Evolutionary conservation across 2,888 invertebrate species (phyloP).

Genomic region (Drosophila rubida): DNA sequence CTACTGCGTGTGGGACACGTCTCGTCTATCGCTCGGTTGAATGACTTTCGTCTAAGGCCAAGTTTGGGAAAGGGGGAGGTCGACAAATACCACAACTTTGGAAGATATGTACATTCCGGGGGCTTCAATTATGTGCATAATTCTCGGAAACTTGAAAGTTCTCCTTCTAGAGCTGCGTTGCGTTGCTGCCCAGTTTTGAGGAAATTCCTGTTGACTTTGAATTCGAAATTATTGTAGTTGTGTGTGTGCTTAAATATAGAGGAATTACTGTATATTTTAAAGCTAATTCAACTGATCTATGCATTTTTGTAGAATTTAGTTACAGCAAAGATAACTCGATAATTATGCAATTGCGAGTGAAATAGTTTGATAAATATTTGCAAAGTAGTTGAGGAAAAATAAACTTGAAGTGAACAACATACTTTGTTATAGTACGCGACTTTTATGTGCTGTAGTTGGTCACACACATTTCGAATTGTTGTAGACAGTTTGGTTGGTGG

Average conservation of each 20-base stretch:
- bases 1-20: constrained; percentile 1
- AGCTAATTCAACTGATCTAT: neutral
- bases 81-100: neutral
- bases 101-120: neutral
- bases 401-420: too few relatives aligned
- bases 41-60: neutral
- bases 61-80: neutral
- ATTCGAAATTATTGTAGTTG: neutral
- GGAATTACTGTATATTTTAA: neutral
- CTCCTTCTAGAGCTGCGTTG: neutral
- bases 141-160: neutral
- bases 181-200: neutral
- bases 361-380: too few relatives aligned
- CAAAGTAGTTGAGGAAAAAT: too few relatives aligned
- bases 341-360: too few relatives aligned
- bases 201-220: neutral
- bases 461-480: too few relatives aligned
- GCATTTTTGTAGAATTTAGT: too few relatives aligned
- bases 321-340: too few relatives aligned
- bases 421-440: too few relatives aligned
- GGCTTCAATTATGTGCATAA: neutral
- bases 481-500: too few relatives aligned
- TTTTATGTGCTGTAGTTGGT: too few relatives aligned
- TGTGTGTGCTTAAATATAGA: neutral
- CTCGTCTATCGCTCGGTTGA: neutral